Conservation (phyloP, 2,113 vertebrate species). For the Eretmodus cyanostictus region DNA sequence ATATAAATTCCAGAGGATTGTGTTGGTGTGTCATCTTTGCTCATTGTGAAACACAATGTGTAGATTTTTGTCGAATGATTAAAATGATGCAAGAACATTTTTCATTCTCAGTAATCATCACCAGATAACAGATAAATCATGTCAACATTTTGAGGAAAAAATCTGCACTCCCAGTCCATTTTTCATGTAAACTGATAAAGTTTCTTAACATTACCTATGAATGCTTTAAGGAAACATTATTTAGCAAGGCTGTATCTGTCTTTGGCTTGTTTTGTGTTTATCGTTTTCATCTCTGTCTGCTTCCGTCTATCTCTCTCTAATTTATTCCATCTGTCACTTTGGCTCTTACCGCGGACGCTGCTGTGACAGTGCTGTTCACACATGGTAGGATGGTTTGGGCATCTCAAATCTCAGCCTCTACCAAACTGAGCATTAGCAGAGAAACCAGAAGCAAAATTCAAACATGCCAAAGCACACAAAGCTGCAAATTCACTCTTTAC, state of each 20-base stretch:
- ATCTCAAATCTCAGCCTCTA: not conserved
- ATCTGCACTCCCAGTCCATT: not conserved
- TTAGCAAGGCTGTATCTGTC: not conserved
- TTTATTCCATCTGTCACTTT: conserved; percentile 13
- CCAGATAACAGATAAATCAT: not conserved
- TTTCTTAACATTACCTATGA: not conserved
- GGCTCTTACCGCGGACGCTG: not conserved
- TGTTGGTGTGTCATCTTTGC: not conserved
- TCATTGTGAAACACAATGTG: not conserved
- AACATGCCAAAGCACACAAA: not conserved
- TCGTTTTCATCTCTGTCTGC: not conserved
- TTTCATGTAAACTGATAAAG: not conserved
- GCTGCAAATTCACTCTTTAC: not conserved
- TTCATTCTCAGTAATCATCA: not conserved
- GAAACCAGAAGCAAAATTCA: not conserved
- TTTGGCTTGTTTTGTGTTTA: not conserved
- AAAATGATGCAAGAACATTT: not conserved
- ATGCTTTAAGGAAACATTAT: not conserved
- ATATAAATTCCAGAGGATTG: not conserved
- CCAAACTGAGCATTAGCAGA: not conserved
- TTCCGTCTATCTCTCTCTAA: not conserved
- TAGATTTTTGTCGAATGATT: not conserved
- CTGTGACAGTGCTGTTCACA: not conserved
- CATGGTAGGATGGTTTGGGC: not conserved
- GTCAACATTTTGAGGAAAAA: not conserved